These are phyloP conservation scores for Pocillopora verrucosa DNA, from an alignment of 64 coral and sea anemone genomes.

Conservation along the genomic window DNA sequence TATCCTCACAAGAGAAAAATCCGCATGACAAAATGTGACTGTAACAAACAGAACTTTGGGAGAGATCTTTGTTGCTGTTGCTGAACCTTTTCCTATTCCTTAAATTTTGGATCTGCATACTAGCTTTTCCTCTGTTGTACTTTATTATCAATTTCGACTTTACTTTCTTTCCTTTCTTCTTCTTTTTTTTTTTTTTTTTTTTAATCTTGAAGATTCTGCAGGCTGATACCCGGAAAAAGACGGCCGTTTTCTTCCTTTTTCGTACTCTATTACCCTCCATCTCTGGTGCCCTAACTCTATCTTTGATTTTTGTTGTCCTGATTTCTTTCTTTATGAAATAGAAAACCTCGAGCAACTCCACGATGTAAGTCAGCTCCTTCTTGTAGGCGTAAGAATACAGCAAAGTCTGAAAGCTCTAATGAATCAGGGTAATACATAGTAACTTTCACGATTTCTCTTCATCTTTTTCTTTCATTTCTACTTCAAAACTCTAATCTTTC, in stretches of 20 bases:
- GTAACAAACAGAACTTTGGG: no score
- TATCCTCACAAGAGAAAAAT: no score
- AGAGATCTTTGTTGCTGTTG: no score
- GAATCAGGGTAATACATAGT: neutral
- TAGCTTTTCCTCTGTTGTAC: no score
- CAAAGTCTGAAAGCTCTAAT: neutral
- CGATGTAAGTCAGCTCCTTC: conserved; percentile 30
- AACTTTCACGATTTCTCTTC: neutral
- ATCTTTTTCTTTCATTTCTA: neutral
- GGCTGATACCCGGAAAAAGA: no score
- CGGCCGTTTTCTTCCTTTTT: neutral
- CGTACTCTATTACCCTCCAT: neutral
- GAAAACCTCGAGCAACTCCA: neutral
- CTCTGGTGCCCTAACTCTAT: neutral
- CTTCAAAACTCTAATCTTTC: neutral
- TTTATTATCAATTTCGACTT: no score
- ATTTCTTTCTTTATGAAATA: neutral
- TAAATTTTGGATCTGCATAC: no score
- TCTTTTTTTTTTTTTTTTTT: no score
- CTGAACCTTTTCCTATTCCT: no score
- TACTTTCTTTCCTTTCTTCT: neutral
- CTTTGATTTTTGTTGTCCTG: neutral
- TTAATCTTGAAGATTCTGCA: no score
- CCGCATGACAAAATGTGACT: no score
- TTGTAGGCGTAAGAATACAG: conserved; percentile 8